Evolutionary conservation across 1,140 invertebrate species (phyloP), one percentile per base, ranked within the genome.

Genomic region (Phocides pigmalion): DNA sequence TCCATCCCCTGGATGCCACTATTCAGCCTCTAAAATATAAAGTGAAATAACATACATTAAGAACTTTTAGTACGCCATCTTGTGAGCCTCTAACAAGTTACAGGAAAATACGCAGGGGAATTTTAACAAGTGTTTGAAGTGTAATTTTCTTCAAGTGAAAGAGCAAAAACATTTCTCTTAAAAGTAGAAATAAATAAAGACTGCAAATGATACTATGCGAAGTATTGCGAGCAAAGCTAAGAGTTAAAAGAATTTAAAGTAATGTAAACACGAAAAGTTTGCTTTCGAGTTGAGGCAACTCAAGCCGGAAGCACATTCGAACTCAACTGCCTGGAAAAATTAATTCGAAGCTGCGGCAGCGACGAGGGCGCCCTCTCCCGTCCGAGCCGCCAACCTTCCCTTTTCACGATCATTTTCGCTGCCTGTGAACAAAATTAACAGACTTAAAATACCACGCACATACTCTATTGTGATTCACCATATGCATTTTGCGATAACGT

Each of bases 231-330:
- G 81, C 76, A 79, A 83, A 85, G 81, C 76, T 84, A 78, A 81
- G 78, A 86, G 82, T 74, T 81, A 81, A 82, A 87, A 87, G 83
- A 87, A 86, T 84, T 86, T 87, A 81, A 83, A 87, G 82, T 83
- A 81, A 88, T 84, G 84, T 89, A 87, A 88, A 88, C 82, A 89
- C 72, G 86, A 88, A 87, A 89, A 87, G 82, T 89, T 88, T 87
- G 83, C 84, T 83, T 87, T 88, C 78, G 80, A 87, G 84, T 85
- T 87, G 76, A 81, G 71, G 81, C 81, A 87, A 84, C 85, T 87
- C 78, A 72, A 87, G 84, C 79, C 76, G 82, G 79, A 81, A 83
- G 71, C 77, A 83, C 77, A 90, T 90, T 90, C 81, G 79, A 74
- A 84, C 72, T 88, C 84, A 90, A 87, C 84, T 88, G 84, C 75